Conservation (phyloP, 1,140 invertebrate species). For the Acyrthosiphon pisum region DNA sequence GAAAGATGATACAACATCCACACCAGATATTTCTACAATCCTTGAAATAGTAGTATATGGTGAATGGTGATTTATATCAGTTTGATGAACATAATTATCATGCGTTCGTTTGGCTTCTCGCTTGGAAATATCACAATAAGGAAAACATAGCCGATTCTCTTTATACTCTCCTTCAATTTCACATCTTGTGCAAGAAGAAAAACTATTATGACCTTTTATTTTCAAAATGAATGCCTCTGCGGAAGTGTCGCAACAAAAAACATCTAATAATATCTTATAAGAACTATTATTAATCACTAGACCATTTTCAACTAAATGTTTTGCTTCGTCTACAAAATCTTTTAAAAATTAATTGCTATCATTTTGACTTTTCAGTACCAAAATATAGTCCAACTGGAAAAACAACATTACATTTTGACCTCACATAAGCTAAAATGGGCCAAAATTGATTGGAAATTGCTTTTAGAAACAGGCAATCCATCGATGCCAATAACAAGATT, state of each 20-base stretch:
- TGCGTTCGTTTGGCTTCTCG: not conserved
- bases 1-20: not conserved
- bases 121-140: not conserved
- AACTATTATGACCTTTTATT: constrained; percentile 56
- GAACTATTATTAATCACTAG: constrained; percentile 39
- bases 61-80: not conserved
- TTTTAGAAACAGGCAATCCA: constrained; percentile 37
- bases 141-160: not conserved
- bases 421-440: constrained; percentile 13
- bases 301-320: constrained; percentile 55
- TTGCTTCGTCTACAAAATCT: constrained; percentile 59
- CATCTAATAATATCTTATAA: constrained; percentile 54
- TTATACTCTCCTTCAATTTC: constrained; percentile 36
- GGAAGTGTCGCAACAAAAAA: constrained; percentile 60
- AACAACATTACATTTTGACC: no score
- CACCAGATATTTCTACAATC: not conserved
- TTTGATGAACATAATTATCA: not conserved
- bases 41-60: not conserved
- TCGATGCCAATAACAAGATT: constrained; percentile 7
- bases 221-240: constrained; percentile 60
- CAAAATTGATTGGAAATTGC: constrained; percentile 22
- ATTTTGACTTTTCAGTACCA: constrained; percentile 59
- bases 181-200: constrained; percentile 60
- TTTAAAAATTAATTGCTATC: constrained; percentile 58
- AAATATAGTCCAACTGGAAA: constrained; percentile 60